Conservation (phyloP, 2,113 vertebrate genomes). For the Cynopterus brachyotis region DNA sequence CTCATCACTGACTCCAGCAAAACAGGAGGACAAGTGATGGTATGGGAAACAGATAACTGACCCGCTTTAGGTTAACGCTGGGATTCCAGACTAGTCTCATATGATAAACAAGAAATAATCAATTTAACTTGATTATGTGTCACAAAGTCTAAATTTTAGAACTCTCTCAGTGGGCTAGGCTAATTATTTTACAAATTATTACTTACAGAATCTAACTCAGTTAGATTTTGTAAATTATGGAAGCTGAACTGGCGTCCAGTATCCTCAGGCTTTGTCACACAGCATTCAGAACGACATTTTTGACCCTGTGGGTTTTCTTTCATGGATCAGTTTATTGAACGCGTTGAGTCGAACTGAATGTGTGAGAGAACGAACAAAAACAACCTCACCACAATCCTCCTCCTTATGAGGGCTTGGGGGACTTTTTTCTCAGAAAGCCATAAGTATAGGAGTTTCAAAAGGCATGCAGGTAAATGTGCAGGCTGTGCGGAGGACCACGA, state of each 20-base stretch:
- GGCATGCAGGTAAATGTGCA: neutral
- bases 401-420: neutral
- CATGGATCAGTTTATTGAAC: neutral
- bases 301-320: neutral
- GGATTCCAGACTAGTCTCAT: neutral
- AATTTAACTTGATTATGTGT: neutral
- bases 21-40: neutral
- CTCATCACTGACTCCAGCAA: too few species aligned
- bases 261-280: neutral
- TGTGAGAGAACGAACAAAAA: neutral
- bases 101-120: neutral
- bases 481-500: neutral
- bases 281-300: neutral
- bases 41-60: neutral
- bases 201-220: neutral
- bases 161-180: neutral
- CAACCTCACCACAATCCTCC: neutral
- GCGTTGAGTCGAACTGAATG: neutral
- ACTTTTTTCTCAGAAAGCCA: neutral
- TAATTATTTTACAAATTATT: neutral
- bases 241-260: neutral
- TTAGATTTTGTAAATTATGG: neutral
- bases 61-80: neutral
- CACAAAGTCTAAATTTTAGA: neutral
- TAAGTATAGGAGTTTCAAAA: neutral